Evolutionary conservation across 2,113 vertebrate species (phyloP), one percentile per base, ranked within the genome.

Genomic region (Smithornis capensis): DNA sequence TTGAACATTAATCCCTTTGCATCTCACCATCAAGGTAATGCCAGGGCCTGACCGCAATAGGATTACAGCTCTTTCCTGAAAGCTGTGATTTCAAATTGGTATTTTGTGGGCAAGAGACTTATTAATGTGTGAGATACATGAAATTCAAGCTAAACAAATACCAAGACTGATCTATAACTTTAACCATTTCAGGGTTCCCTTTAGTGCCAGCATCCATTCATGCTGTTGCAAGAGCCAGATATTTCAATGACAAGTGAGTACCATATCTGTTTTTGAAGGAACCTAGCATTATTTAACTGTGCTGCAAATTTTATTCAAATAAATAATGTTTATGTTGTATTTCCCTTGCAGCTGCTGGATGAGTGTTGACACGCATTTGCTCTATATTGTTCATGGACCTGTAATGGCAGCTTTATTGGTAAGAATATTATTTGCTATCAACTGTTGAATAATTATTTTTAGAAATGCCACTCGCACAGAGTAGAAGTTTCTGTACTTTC

Each of bases 201-300:
- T 95, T 99, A 65, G 95, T 99, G 91, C 99, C 99, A 70, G 99
- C 99, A 64, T 98, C 97, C 56, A 99, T 99, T 97, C 99, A 99
- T 53, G 99, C 99, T n/a, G 97, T 99, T 60, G 98, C 99, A 47
- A 98, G 99, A 96, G 98, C 98, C 88, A 98, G 98, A 94, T 99
- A 99, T 97, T 99, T 99, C 96, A 99, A 99, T 59, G 99, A 99
- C 98, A 99, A 99, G 99, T 99, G 98, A 99, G 99, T 98, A 96
- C 87, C 76, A 65, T 57, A 22, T 83, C 69, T 96, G 57, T 10
- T 95, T 94, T 82, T 96, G 52, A 96, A 94, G 55, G 57, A 94
- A 97, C 14, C 92, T 86, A 97, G 77, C 76, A 93, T 78, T 83
- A 35, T 59, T 53, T 59, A 35, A 37, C 16, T n/a, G 45, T 63